Evolutionary conservation across 2,888 invertebrate genomes (phyloP).

Genomic region (Embidobia sp.): DNA sequence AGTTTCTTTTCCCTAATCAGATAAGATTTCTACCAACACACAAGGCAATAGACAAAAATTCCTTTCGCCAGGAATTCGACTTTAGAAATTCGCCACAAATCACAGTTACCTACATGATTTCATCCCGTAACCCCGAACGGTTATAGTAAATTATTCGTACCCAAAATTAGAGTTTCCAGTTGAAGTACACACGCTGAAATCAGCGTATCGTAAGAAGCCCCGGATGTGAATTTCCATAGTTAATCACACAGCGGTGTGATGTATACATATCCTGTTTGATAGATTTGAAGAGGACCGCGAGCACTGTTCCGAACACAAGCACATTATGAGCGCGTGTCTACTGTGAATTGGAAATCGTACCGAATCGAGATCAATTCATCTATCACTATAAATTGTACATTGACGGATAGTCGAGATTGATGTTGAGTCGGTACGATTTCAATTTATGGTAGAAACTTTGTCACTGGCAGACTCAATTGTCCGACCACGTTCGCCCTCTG

Average conservation of each 20-base stretch:
- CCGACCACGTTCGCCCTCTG: neutral
- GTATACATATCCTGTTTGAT: too few relatives aligned
- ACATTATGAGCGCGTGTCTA: slow-evolving; percentile 35
- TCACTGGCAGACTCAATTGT: slow-evolving; percentile 29
- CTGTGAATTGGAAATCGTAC: slow-evolving; percentile 37
- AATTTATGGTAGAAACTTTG: slow-evolving; percentile 50
- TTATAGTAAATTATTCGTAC: too few relatives aligned
- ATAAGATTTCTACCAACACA: too few relatives aligned
- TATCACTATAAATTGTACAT: slow-evolving; percentile 32
- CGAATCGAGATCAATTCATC: slow-evolving; percentile 43
- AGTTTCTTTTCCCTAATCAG: too few relatives aligned
- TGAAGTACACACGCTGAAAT: too few relatives aligned
- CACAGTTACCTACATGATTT: too few relatives aligned
- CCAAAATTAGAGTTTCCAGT: too few relatives aligned
- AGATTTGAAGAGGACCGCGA: slow-evolving; percentile 20
- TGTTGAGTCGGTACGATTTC: slow-evolving; percentile 49
- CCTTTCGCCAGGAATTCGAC: too few relatives aligned
- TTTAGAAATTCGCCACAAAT: too few relatives aligned
- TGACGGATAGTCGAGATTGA: slow-evolving; percentile 52
- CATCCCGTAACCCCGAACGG: too few relatives aligned
- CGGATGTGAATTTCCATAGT: neutral
- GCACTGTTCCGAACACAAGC: slow-evolving; percentile 6
- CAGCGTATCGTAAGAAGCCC: neutral
- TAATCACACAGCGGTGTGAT: too few relatives aligned
- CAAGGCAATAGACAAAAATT: too few relatives aligned